A percentile compares a stretch with the other conserved stretches of the same genome.
phyloP scores from a whole-genome alignment of 1,140 invertebrate species.

The Drosophila ambigua region DNA sequence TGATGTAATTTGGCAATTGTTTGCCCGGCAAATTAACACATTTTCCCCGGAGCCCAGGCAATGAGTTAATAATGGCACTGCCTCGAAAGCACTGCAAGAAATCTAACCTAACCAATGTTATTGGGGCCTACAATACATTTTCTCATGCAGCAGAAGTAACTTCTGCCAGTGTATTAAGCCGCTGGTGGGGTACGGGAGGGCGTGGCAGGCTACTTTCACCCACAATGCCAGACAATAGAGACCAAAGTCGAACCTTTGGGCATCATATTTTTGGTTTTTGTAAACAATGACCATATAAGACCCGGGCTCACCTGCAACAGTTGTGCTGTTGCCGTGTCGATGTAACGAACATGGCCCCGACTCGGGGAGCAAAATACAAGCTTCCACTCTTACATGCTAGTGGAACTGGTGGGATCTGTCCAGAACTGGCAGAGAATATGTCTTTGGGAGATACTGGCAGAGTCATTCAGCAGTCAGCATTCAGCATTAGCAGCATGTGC shows the following conservation, averaged over 20 bases:
- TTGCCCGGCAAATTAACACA: slow-evolving; percentile 61
- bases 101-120: slow-evolving; percentile 2
- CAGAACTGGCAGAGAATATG: slow-evolving; percentile 10
- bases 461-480: neutral
- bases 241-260: slow-evolving; percentile 66
- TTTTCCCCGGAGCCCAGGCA: slow-evolving; percentile 21
- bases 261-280: slow-evolving; percentile 44
- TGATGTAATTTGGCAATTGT: slow-evolving; percentile 67
- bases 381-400: slow-evolving; percentile 47
- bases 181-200: slow-evolving; percentile 25
- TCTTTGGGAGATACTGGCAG: neutral
- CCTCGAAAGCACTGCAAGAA: slow-evolving; percentile 24
- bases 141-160: neutral
- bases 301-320: slow-evolving; percentile 65
- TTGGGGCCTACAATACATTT: neutral
- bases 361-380: slow-evolving; percentile 31
- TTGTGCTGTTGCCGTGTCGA: slow-evolving; percentile 29
- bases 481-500: slow-evolving; percentile 42
- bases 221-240: slow-evolving; percentile 63
- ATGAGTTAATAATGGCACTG: slow-evolving; percentile 67
- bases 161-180: slow-evolving; percentile 35
- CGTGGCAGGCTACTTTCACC: slow-evolving; percentile 56
- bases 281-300: slow-evolving; percentile 55
- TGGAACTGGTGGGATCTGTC: slow-evolving; percentile 24
- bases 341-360: slow-evolving; percentile 50